A percentile compares a stretch with the other conserved stretches of the same genome.
phyloP scores from a whole-genome alignment of 2,888 invertebrate genomes.

The Spilosoma lubricipeda region DNA sequence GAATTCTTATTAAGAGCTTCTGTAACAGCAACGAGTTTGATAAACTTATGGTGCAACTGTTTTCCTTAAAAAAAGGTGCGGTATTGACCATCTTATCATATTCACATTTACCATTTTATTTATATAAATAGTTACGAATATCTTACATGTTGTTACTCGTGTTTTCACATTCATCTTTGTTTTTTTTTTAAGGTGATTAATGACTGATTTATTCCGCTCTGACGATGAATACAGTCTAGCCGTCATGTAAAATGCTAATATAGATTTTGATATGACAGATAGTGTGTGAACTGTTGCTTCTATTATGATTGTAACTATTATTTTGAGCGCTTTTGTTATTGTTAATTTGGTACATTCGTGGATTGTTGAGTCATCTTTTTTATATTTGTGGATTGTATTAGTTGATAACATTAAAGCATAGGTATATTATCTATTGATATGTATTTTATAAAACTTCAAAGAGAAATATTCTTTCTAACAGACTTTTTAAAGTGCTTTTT shows the following conservation, averaged over 20 bases:
- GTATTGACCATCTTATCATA: not conserved
- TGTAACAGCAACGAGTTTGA: not conserved
- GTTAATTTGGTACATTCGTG: not conserved
- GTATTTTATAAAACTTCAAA: not conserved
- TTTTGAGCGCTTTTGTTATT: not conserved
- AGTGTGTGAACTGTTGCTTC: not conserved
- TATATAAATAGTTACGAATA: not conserved
- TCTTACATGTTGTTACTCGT: not conserved
- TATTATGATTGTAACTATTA: not conserved
- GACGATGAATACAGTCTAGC: not conserved
- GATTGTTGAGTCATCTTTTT: not conserved
- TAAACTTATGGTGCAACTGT: not conserved
- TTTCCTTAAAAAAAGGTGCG: not conserved
- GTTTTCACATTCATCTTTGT: not conserved
- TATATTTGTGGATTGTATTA: not conserved
- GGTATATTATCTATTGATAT: not conserved
- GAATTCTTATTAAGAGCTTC: not conserved
- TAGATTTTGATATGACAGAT: not conserved
- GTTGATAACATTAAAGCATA: not conserved
- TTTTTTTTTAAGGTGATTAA: not conserved
- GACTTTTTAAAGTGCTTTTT: not conserved
- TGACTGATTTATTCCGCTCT: not conserved
- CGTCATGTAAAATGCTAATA: slow-evolving; percentile 5
- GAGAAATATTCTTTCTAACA: not conserved
- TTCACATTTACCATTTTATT: not conserved